A percentile compares a stretch with the other conserved stretches of the same genome.
phyloP scores from a whole-genome alignment of 92 coral and sea anemone genomes.

The Heteractis magnifica region DNA sequence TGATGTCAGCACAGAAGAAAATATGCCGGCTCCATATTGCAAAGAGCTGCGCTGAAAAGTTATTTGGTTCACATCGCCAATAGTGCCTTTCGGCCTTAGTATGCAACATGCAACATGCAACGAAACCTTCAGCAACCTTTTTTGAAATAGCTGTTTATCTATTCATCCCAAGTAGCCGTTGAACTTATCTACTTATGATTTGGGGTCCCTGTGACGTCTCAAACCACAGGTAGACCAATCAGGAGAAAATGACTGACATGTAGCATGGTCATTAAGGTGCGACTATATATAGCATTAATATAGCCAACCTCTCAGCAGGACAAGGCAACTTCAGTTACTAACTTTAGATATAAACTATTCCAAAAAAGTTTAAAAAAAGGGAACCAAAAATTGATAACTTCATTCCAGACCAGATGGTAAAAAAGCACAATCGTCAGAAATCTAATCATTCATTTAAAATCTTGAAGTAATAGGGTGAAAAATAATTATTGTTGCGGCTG shows the following conservation, averaged over 20 bases:
- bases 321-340: background rate
- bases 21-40: too few relatives aligned
- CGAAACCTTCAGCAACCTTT: too few relatives aligned
- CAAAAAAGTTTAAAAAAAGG: background rate
- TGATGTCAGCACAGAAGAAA: too few relatives aligned
- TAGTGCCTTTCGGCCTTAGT: too few relatives aligned
- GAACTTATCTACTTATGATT: background rate
- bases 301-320: background rate
- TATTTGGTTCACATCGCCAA: too few relatives aligned
- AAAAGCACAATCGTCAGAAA: background rate
- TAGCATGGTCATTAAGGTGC: background rate
- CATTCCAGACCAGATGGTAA: background rate
- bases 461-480: background rate
- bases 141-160: too few relatives aligned
- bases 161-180: background rate
- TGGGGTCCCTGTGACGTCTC: background rate
- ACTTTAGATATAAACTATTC: background rate
- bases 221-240: slow-evolving; percentile 4
- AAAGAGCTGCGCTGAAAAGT: too few relatives aligned
- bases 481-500: background rate
- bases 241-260: background rate
- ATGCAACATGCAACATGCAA: too few relatives aligned
- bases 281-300: background rate
- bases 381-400: background rate
- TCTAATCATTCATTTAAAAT: background rate